phyloP scores from a whole-genome alignment of 2,888 invertebrate genomes.

The Nymphalis c-album region DNA sequence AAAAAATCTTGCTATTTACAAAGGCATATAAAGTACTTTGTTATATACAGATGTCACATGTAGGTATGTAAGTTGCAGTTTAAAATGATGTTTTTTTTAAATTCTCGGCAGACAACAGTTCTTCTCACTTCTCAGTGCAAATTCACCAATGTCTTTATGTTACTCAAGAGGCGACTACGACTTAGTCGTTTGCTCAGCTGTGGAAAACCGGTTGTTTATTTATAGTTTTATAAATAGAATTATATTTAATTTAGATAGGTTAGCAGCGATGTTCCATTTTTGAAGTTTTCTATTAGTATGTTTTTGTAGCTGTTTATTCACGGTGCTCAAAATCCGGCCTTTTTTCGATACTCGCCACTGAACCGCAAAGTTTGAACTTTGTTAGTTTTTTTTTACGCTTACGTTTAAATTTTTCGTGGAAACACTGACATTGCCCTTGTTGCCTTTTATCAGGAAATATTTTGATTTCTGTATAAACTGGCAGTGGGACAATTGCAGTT shows the following conservation, averaged over 20 bases:
- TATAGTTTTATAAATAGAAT: too few relatives aligned
- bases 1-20: too few relatives aligned
- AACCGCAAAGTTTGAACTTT: constrained; percentile 47
- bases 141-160: too few relatives aligned
- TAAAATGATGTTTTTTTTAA: too few relatives aligned
- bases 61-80: too few relatives aligned
- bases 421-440: constrained; percentile 27
- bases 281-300: constrained; percentile 24
- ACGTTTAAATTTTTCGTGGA: constrained; percentile 44
- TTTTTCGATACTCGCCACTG: constrained; percentile 60
- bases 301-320: constrained; percentile 48
- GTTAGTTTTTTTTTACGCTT: constrained; percentile 34
- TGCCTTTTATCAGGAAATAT: constrained; percentile 28
- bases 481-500: constrained; percentile 26
- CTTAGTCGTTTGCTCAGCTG: too few relatives aligned
- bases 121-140: too few relatives aligned
- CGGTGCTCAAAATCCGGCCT: constrained; percentile 52
- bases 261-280: neutral
- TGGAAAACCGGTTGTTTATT: too few relatives aligned
- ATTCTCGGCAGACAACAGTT: too few relatives aligned
- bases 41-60: too few relatives aligned
- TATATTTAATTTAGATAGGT: neutral
- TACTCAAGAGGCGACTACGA: too few relatives aligned
- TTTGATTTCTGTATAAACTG: constrained; percentile 33
- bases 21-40: too few relatives aligned